Percentiles rank a stretch among this genome's conserved stretches.
phyloP scores from a whole-genome alignment of 2,888 invertebrate species.

The Cheilosia soror region DNA sequence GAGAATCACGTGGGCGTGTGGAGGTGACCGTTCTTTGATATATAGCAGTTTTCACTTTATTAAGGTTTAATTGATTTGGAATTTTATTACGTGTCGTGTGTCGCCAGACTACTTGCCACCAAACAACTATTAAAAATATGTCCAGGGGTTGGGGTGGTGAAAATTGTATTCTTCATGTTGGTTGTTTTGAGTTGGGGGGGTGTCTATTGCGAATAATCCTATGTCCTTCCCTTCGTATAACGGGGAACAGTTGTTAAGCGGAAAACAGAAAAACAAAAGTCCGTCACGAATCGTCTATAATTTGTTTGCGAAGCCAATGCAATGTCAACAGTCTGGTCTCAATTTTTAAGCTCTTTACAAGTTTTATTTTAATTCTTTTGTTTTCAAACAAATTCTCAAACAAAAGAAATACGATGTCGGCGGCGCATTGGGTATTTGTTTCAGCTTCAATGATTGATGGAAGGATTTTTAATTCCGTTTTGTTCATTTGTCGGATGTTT shows the following conservation, averaged over 20 bases:
- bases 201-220: conserved; percentile 59
- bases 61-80: conserved; percentile 56
- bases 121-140: neutral
- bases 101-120: conserved; percentile 40
- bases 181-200: conserved; percentile 33
- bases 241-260: conserved; percentile 38
- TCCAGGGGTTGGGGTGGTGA: neutral
- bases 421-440: conserved; percentile 51
- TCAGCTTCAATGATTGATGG: conserved; percentile 59
- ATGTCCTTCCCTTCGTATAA: conserved; percentile 27
- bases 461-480: conserved; percentile 64
- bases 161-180: neutral
- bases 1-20: conserved; percentile 1
- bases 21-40: conserved; percentile 2
- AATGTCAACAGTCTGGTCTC: conserved; percentile 69
- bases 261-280: conserved; percentile 10
- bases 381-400: conserved; percentile 36
- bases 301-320: conserved; percentile 67
- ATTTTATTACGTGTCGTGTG: conserved; percentile 27
- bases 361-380: conserved; percentile 14
- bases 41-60: conserved; percentile 33
- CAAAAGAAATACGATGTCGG: conserved; percentile 66
- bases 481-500: conserved; percentile 21
- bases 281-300: conserved; percentile 30
- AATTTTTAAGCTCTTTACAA: conserved; percentile 70